phyloP scores from a whole-genome alignment of 2,888 invertebrate species.

The Oscheius sp. region DNA sequence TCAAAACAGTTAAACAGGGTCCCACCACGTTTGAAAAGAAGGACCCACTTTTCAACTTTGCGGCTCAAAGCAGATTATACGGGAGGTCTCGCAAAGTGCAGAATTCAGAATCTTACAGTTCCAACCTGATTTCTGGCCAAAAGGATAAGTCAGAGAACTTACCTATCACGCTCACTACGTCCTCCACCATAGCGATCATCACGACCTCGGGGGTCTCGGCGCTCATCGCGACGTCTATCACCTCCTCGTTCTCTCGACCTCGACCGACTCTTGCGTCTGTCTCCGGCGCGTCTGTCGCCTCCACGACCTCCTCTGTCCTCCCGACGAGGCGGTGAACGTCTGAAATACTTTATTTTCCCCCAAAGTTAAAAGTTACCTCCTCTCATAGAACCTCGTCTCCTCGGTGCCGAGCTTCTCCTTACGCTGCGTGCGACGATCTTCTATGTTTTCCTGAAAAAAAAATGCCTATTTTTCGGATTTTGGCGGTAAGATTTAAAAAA shows the following conservation, averaged over 20 bases:
- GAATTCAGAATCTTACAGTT: no score
- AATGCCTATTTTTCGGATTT: not conserved
- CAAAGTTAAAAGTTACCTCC: slow-evolving; percentile 13
- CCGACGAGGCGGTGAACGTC: slow-evolving; percentile 36
- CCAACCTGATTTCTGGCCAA: no score
- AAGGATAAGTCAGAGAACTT: not conserved
- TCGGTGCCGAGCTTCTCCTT: slow-evolving; percentile 44
- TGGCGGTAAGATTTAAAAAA: not conserved
- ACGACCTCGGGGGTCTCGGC: slow-evolving; percentile 20
- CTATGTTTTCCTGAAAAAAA: slow-evolving; percentile 60
- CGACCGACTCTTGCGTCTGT: slow-evolving; percentile 45
- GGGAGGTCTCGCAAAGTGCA: no score
- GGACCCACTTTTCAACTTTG: no score
- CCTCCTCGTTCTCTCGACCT: slow-evolving; percentile 44
- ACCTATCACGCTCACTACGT: slow-evolving; percentile 8
- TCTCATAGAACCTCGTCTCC: slow-evolving; percentile 12
- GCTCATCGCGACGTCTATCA: slow-evolving; percentile 22
- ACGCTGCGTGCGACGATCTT: slow-evolving; percentile 60
- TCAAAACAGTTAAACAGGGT: no score
- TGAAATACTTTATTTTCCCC: not conserved
- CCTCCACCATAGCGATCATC: slow-evolving; percentile 18
- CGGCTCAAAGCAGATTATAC: no score
- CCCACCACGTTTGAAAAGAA: no score
- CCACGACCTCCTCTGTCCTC: slow-evolving; percentile 30
- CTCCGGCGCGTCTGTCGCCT: slow-evolving; percentile 1